Percentiles rank a stretch among this genome's conserved stretches.
These are phyloP conservation scores for Tromatobia lineatoria DNA, from an alignment of 2,888 invertebrate genomes.

Conservation along the genomic window DNA sequence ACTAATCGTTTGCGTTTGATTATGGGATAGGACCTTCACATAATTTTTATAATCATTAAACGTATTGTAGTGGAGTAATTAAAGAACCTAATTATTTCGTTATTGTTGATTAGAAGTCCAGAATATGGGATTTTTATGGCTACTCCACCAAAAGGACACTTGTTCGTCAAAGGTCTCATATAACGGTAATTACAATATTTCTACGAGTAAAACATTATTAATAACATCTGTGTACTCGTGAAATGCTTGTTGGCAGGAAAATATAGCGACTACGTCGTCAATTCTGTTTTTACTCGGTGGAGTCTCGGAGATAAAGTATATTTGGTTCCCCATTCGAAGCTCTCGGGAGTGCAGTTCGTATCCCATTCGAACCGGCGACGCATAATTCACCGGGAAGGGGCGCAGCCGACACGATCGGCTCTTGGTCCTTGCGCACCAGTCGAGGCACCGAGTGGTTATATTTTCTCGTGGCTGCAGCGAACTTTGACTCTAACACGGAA, in stretches of 20 bases:
- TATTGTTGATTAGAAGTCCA: not conserved
- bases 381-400: conserved; percentile 57
- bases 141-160: too few species aligned
- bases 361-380: conserved; percentile 50
- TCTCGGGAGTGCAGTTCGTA: conserved; percentile 2
- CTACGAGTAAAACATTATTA: not conserved
- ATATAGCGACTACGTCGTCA: not conserved
- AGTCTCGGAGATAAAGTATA: conserved; percentile 42
- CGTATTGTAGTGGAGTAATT: too few species aligned
- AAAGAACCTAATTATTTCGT: not conserved
- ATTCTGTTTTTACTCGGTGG: conserved; percentile 1
- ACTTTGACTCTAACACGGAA: conserved; percentile 50
- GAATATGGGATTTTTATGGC: too few species aligned
- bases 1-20: too few species aligned
- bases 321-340: conserved; percentile 49
- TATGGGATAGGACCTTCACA: too few species aligned
- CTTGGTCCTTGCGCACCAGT: conserved; percentile 50
- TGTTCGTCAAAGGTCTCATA: not conserved
- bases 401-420: conserved; percentile 32
- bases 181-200: not conserved
- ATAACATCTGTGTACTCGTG: not conserved
- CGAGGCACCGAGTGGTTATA: conserved; percentile 26
- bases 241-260: not conserved
- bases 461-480: conserved; percentile 35
- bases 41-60: too few species aligned